These are phyloP conservation scores for Dromaius novaehollandiae DNA, from an alignment of 2,113 vertebrate genomes.

Conservation along the genomic window DNA sequence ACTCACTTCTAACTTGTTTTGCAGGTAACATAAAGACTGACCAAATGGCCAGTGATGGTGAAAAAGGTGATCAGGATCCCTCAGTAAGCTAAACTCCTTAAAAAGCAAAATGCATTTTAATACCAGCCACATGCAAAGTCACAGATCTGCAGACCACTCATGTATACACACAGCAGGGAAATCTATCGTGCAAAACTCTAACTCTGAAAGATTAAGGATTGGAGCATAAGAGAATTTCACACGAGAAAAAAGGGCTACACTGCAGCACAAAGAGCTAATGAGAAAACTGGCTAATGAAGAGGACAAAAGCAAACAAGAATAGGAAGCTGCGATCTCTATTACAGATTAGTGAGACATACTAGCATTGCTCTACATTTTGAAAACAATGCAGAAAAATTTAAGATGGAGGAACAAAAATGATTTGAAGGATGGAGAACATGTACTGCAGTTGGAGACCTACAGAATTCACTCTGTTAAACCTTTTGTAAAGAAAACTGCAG, in stretches of 20 bases:
- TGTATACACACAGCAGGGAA: accelerated
- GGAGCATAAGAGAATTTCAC: not conserved
- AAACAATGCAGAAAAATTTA: not conserved
- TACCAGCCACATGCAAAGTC: not conserved
- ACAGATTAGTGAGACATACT: not conserved
- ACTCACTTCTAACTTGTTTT: not conserved
- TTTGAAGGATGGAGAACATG: not conserved
- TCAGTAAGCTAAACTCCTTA: not conserved
- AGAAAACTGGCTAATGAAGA: accelerated
- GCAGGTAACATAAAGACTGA: not conserved
- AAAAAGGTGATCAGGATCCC: not conserved
- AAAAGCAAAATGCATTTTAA: not conserved
- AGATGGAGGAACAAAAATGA: not conserved
- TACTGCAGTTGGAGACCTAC: not conserved
- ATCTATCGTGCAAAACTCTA: not conserved
- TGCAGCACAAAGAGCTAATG: not conserved
- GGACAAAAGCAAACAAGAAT: not conserved
- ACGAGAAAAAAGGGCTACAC: not conserved
- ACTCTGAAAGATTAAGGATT: not conserved
- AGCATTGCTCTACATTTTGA: not conserved
- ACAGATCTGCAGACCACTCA: not conserved
- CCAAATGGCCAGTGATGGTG: not conserved
- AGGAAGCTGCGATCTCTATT: not conserved
- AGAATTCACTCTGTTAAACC: not conserved
- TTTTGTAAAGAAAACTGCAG: not conserved